Conservation (phyloP, 2,888 invertebrate species). For the Clanis bilineata region DNA sequence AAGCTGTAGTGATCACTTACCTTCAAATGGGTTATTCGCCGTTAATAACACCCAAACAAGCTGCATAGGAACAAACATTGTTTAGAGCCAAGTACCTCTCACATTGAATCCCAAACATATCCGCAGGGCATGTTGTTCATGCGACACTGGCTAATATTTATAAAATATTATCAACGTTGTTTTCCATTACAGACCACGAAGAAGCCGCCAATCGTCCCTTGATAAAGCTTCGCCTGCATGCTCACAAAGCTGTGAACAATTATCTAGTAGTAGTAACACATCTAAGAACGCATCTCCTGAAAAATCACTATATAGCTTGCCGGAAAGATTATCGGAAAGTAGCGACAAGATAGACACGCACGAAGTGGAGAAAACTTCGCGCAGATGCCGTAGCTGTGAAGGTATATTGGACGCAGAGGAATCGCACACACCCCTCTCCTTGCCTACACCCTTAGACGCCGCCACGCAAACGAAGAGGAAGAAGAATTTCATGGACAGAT, state of each 20-base stretch:
- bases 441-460: slow-evolving; percentile 82
- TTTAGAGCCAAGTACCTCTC: too few relatives aligned
- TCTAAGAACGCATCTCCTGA: slow-evolving; percentile 70
- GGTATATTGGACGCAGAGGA: slow-evolving; percentile 81
- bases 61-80: too few relatives aligned
- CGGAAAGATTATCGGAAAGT: slow-evolving; percentile 70
- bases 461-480: slow-evolving; percentile 84
- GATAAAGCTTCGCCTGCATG: slow-evolving; percentile 62
- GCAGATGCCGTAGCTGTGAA: slow-evolving; percentile 84
- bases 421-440: slow-evolving; percentile 78
- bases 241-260: slow-evolving; percentile 72
- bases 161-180: slow-evolving; percentile 3
- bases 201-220: slow-evolving; percentile 72
- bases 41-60: too few relatives aligned
- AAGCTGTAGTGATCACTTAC: too few relatives aligned
- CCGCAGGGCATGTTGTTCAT: too few relatives aligned
- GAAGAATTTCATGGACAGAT: slow-evolving; percentile 92
- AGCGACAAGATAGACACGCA: slow-evolving; percentile 60
- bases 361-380: slow-evolving; percentile 59
- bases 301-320: slow-evolving; percentile 69
- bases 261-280: slow-evolving; percentile 67
- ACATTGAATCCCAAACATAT: too few relatives aligned
- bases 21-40: too few relatives aligned
- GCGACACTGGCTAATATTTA: background rate
- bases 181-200: slow-evolving; percentile 65